Evolutionary conservation across 2,888 invertebrate genomes (phyloP).

Genomic region (Spilosoma lubricipeda): DNA sequence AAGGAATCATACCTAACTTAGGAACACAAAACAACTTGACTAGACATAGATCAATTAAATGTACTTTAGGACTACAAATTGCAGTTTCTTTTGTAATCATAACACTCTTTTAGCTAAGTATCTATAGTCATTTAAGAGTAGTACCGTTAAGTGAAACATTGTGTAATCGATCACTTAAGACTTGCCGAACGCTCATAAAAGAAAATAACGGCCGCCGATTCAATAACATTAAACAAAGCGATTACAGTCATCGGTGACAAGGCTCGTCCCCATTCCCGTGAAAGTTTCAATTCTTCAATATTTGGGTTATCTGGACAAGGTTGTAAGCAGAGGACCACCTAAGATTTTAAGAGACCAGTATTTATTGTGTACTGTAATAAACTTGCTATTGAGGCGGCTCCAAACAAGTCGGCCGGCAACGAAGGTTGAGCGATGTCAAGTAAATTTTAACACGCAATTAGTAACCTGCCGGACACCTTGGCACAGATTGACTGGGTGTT

Average conservation of each 20-base stretch:
- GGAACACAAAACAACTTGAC: constrained; percentile 1
- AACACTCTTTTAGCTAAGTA: constrained; percentile 22
- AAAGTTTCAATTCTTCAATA: constrained; percentile 74
- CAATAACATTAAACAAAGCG: constrained; percentile 71
- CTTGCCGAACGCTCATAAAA: constrained; percentile 50
- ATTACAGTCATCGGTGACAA: constrained; percentile 58
- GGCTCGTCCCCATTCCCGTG: constrained; percentile 75
- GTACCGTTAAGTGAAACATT: constrained; percentile 45
- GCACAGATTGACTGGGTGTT: constrained; percentile 73
- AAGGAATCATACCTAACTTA: background rate
- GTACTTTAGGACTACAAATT: constrained; percentile 4
- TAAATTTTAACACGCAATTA: constrained; percentile 85
- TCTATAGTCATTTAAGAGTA: constrained; percentile 9
- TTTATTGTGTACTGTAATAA: constrained; percentile 56
- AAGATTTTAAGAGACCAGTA: constrained; percentile 74
- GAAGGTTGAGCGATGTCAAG: constrained; percentile 83
- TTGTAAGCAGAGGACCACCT: constrained; percentile 75
- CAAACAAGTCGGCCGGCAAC: constrained; percentile 58
- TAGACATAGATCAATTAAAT: background rate
- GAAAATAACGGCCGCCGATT: constrained; percentile 56
- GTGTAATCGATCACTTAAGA: constrained; percentile 51
- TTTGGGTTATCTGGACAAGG: constrained; percentile 82
- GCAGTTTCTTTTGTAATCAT: constrained; percentile 20
- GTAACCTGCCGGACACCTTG: constrained; percentile 78
- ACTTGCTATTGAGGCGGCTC: constrained; percentile 56